Evolutionary conservation across 2,797 vertebrate genomes (phyloP).

Genomic region (Etheostoma perlongum): DNA sequence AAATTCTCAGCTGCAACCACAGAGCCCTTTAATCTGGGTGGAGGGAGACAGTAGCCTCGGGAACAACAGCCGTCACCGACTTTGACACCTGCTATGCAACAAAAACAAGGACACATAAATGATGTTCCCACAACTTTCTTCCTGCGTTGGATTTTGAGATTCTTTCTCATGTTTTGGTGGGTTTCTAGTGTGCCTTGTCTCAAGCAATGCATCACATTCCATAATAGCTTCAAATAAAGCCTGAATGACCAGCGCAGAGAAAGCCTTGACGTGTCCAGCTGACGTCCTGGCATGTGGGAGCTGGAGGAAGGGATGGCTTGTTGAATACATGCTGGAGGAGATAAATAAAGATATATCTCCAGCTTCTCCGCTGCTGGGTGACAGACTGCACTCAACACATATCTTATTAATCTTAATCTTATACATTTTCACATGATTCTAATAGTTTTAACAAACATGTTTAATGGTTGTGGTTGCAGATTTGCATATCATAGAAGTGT

Average conservation of each 20-base stretch:
- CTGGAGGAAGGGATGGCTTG: slow-evolving; percentile 61
- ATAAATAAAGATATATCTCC: slow-evolving; percentile 41
- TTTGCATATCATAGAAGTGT: no score
- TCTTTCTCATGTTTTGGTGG: background rate
- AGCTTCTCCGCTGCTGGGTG: slow-evolving; percentile 35
- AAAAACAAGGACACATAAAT: slow-evolving; percentile 12
- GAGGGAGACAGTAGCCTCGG: slow-evolving; percentile 42
- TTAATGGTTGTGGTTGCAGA: no score
- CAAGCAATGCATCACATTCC: background rate
- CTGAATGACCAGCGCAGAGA: slow-evolving; percentile 7
- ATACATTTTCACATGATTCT: no score
- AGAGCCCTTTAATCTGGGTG: slow-evolving; percentile 48
- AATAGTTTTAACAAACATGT: no score
- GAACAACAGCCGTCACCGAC: slow-evolving; percentile 18
- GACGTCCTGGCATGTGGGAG: slow-evolving; percentile 66
- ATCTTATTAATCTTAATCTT: background rate
- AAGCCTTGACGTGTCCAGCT: slow-evolving; percentile 34
- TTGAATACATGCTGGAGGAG: slow-evolving; percentile 47
- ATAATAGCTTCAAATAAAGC: background rate
- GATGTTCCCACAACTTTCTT: background rate
- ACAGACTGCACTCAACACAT: slow-evolving; percentile 17
- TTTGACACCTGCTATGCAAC: slow-evolving; percentile 38
- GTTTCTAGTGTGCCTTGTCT: slow-evolving; percentile 1
- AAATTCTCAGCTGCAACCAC: slow-evolving; percentile 64
- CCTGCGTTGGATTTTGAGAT: background rate